phyloP scores from a whole-genome alignment of 2,113 vertebrate species.

The Gnathonemus longibarbis region DNA sequence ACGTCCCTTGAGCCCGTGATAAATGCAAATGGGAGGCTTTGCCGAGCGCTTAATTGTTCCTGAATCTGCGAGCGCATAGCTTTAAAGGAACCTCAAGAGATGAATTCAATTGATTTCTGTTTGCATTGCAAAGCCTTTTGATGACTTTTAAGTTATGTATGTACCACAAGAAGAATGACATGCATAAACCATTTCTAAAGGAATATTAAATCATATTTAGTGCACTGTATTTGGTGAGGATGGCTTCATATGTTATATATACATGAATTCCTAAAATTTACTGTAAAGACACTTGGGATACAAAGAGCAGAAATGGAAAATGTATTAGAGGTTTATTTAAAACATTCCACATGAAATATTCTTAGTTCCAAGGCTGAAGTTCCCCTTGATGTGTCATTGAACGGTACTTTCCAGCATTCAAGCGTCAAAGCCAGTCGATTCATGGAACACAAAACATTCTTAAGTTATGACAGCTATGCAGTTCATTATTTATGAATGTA shows the following conservation, averaged over 20 bases:
- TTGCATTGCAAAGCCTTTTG: not conserved
- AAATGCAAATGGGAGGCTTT: not conserved
- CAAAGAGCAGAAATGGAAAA: not conserved
- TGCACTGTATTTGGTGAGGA: not conserved
- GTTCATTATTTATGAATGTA: not conserved
- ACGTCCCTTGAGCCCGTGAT: not conserved
- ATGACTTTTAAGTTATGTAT: not conserved
- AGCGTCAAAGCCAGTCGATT: not conserved
- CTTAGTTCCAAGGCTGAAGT: not conserved
- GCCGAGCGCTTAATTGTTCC: not conserved
- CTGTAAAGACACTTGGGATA: not conserved
- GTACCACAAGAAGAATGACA: not conserved
- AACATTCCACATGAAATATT: not conserved
- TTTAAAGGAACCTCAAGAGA: not conserved
- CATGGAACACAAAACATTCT: not conserved
- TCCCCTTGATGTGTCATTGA: not conserved
- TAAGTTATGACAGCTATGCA: not conserved
- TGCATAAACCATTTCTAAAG: not conserved
- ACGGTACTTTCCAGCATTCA: not conserved
- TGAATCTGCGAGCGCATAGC: not conserved
- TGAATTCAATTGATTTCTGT: not conserved
- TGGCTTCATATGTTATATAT: not conserved
- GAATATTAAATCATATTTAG: not conserved
- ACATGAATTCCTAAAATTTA: not conserved
- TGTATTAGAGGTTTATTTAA: not conserved